Evolutionary conservation across 2,888 invertebrate species (phyloP).

Genomic region (Cybosia mesomella): DNA sequence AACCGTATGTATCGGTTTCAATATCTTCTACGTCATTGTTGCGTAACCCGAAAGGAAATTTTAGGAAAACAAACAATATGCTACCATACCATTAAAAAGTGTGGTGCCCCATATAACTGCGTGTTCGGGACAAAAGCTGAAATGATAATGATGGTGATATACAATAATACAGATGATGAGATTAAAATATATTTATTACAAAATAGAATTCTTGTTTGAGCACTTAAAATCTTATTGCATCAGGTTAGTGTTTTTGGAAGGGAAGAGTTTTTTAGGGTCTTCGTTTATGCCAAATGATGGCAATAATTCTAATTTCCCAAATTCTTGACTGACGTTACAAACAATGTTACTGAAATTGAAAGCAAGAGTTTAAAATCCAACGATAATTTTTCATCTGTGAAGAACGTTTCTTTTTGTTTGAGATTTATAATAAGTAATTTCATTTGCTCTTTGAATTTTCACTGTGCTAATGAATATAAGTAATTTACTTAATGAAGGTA

Average conservation of each 20-base stretch:
- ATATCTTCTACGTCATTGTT: not conserved
- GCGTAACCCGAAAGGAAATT: not conserved
- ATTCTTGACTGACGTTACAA: no score
- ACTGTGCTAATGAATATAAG: constrained; percentile 32
- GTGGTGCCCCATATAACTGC: not conserved
- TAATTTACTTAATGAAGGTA: constrained; percentile 39
- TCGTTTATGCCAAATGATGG: not conserved
- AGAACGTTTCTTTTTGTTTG: constrained; percentile 32
- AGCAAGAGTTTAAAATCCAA: not conserved
- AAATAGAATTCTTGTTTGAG: no score
- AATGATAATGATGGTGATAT: no score
- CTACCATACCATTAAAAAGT: not conserved
- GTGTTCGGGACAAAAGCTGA: not conserved
- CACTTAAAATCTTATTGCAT: no score
- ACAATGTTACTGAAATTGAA: not conserved
- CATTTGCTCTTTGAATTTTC: constrained; percentile 37
- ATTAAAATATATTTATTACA: no score
- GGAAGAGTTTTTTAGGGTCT: no score
- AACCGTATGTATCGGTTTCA: not conserved
- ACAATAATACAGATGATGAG: no score
- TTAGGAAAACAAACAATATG: not conserved
- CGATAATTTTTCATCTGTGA: not conserved
- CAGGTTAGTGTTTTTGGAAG: no score
- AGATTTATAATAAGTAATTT: constrained; percentile 37
- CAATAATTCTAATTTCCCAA: no score